Conservation (phyloP, 1,140 invertebrate genomes). For the Drosophila sp. region DNA sequence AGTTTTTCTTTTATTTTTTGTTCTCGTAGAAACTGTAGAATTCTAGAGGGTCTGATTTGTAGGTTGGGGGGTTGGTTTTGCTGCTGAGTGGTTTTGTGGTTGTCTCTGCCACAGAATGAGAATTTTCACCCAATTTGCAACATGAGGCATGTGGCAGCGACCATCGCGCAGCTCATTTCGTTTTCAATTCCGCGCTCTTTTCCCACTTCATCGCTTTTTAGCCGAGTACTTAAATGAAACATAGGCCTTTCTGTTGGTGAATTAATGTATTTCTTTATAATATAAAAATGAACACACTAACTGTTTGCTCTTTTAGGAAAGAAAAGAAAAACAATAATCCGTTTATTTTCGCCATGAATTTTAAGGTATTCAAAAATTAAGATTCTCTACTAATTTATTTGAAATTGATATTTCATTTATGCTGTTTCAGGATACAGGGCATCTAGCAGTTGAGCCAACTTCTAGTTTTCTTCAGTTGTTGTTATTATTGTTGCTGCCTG, state of each 20-base stretch:
- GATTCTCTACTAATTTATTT: too few species aligned
- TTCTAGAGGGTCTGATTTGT: neutral
- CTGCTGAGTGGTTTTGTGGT: neutral
- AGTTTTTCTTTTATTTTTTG: neutral
- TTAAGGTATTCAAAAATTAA: too few species aligned
- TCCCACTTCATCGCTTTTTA: conserved; percentile 16
- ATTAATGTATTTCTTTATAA: too few species aligned
- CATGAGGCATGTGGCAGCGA: neutral
- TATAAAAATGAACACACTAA: too few species aligned
- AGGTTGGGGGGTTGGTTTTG: neutral
- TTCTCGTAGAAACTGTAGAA: neutral
- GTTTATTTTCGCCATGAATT: too few species aligned
- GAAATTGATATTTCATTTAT: too few species aligned
- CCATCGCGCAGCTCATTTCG: conserved; percentile 29
- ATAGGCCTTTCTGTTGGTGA: too few species aligned
- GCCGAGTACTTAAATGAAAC: too few species aligned
- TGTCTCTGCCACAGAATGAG: conserved; percentile 8
- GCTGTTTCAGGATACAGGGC: neutral
- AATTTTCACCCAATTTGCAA: conserved; percentile 38
- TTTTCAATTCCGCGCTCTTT: conserved; percentile 35
- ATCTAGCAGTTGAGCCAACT: neutral
- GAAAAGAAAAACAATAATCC: too few species aligned
- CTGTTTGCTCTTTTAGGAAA: too few species aligned
- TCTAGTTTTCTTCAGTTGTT: neutral
- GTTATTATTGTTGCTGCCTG: conserved; percentile 1